These are phyloP conservation scores for Asbolus verrucosus DNA, from an alignment of 1,140 invertebrate species.

Conservation along the genomic window DNA sequence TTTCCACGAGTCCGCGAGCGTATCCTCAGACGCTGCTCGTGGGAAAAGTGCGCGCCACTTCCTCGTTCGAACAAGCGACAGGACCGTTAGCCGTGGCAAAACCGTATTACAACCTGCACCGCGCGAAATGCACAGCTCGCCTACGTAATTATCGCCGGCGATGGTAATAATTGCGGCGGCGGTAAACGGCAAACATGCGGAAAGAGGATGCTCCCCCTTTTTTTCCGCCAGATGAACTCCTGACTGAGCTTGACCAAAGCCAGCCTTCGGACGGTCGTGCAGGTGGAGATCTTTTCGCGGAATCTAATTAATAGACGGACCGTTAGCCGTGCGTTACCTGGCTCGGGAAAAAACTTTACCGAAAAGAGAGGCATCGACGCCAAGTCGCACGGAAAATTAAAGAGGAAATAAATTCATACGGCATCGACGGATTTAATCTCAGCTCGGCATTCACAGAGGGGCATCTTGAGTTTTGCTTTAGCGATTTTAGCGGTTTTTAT, in stretches of 20 bases:
- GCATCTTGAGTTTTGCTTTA: too few relatives aligned
- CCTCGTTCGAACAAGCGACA: slow-evolving; percentile 48
- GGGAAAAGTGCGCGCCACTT: slow-evolving; percentile 49
- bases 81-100: slow-evolving; percentile 45
- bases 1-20: slow-evolving; percentile 18
- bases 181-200: slow-evolving; percentile 26
- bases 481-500: too few relatives aligned
- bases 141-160: slow-evolving; percentile 35
- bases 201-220: slow-evolving; percentile 18
- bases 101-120: slow-evolving; percentile 45
- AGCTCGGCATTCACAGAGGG: too few relatives aligned
- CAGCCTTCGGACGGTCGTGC: neutral
- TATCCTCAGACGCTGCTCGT: slow-evolving; percentile 30
- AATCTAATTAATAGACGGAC: slow-evolving; percentile 24
- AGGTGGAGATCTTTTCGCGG: neutral
- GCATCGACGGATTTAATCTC: too few relatives aligned
- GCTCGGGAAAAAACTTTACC: neutral
- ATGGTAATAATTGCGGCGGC: too few relatives aligned
- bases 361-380: too few relatives aligned
- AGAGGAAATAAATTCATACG: too few relatives aligned
- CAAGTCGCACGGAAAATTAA: too few relatives aligned
- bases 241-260: slow-evolving; percentile 3
- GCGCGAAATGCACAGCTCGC: slow-evolving; percentile 37
- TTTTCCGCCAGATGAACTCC: slow-evolving; percentile 9
- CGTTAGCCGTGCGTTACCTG: slow-evolving; percentile 14